These are phyloP conservation scores for Diabrotica balteata DNA, from an alignment of 2,888 invertebrate species.

Conservation along the genomic window DNA sequence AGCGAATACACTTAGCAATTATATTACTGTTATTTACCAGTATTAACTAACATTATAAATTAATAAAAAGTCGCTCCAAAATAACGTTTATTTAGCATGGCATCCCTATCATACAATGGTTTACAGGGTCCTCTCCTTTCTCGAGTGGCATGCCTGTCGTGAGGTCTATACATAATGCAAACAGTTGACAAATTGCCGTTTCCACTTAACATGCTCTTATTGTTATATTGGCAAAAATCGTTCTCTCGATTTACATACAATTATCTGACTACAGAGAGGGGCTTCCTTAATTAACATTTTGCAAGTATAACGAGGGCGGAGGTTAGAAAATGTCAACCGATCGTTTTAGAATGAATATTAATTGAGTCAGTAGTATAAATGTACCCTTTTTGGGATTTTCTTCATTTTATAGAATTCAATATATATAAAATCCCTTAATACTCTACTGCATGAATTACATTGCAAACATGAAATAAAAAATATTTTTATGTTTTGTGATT, in stretches of 20 bases:
- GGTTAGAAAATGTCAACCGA: too few relatives aligned
- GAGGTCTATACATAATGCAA: conserved; percentile 22
- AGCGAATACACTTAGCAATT: too few relatives aligned
- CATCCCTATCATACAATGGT: conserved; percentile 5
- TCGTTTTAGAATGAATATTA: too few relatives aligned
- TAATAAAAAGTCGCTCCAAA: not conserved
- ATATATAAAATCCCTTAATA: too few relatives aligned
- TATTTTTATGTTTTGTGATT: too few relatives aligned
- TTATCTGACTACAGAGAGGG: conserved; percentile 12
- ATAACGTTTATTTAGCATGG: conserved; percentile 3
- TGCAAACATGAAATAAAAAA: too few relatives aligned
- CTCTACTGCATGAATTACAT: too few relatives aligned
- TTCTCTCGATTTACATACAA: conserved; percentile 17
- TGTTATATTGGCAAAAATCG: conserved; percentile 22
- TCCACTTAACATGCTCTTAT: conserved; percentile 20
- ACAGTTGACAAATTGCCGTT: conserved; percentile 22
- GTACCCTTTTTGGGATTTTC: too few relatives aligned
- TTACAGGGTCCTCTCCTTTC: conserved; percentile 3
- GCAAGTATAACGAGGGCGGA: not conserved
- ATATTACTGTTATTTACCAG: too few relatives aligned
- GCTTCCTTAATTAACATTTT: conserved; percentile 4
- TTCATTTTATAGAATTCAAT: too few relatives aligned
- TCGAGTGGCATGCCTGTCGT: conserved; percentile 19
- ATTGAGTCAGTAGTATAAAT: too few relatives aligned
- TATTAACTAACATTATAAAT: too few relatives aligned